Conservation (phyloP, 2,888 invertebrate species). For the Polyploca ridens region DNA sequence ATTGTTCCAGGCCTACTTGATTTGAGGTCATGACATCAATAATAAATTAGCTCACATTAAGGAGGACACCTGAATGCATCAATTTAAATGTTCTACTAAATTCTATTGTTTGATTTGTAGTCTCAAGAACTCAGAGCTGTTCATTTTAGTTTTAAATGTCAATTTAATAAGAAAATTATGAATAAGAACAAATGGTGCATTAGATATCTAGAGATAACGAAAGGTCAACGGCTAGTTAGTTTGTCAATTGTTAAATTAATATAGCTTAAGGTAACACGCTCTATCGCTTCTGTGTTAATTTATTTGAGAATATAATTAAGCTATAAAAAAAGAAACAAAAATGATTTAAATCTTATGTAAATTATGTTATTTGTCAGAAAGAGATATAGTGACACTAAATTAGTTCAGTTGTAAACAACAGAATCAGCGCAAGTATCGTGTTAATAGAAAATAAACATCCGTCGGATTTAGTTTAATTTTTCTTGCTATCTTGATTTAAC, state of each 20-base stretch:
- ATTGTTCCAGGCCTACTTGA: no score
- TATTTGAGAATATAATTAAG: slow-evolving; percentile 2
- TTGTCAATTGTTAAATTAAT: neutral
- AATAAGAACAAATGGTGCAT: neutral
- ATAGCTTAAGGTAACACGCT: neutral
- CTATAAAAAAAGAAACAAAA: no score
- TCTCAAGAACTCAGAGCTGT: neutral
- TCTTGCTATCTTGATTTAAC: no score
- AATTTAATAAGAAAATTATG: neutral
- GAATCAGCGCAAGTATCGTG: no score
- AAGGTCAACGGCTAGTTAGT: neutral
- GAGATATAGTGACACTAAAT: no score
- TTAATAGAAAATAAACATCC: no score
- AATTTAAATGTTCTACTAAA: neutral
- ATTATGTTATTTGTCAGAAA: no score
- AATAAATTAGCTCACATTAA: no score
- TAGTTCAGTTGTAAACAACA: no score
- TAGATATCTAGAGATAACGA: neutral
- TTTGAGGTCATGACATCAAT: no score
- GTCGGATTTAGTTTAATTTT: no score
- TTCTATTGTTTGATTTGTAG: neutral
- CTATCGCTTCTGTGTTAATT: neutral
- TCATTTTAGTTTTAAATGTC: neutral
- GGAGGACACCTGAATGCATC: neutral
- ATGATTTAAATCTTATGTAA: no score